Base-by-base conservation (phyloP, 2,888 invertebrate genomes). In the Baccha elongata region DNA sequence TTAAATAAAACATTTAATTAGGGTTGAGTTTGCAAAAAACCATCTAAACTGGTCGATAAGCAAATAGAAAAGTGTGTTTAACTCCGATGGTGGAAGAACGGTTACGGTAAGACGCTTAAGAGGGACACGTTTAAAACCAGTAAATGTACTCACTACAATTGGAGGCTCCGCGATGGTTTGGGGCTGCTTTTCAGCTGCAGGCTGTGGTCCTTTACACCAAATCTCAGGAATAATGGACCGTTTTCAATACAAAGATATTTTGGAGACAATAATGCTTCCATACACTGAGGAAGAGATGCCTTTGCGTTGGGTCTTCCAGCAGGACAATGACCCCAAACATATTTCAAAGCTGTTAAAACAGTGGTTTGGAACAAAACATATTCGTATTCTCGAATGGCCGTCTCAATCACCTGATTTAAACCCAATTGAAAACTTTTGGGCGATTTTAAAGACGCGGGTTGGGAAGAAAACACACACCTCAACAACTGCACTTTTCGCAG, bases 261-360 rank as follows among this genome's bases (percentile, higher is more conserved):
- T 71, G 19, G 58, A 42, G 8, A 42, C 50, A n/a, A 26, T 53
- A 19, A 64, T 78, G 78, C 26, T 71, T 23, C 55, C 64, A 17
- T 64, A 71, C 35, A 65, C 64, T 52, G 64, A 71, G 23, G 71
- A 67, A 48, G 58, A 74, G 15, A 74, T 74, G 58, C 67, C 58
- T 10, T 37, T 74, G 19, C 15, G 26, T 23, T 68, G 74, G 74
- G 15, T 26, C 11, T 60, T 60, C 10, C 60, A 60, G 15, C 42
- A n/a, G n/a, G n/a, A n/a, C n/a, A n/a, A n/a, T n/a, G n/a, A n/a
- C n/a, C n/a, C n/a, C n/a, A n/a, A n/a, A n/a, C n/a, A n/a, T n/a
- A n/a, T n/a, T n/a, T n/a, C n/a, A n/a, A n/a, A n/a, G n/a, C n/a
- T n/a, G n/a, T n/a, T n/a, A n/a, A n/a, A n/a, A n/a, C n/a, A n/a